Conservation (phyloP, 2,113 vertebrate genomes). For the Rhinolophus ferrumequinum region DNA sequence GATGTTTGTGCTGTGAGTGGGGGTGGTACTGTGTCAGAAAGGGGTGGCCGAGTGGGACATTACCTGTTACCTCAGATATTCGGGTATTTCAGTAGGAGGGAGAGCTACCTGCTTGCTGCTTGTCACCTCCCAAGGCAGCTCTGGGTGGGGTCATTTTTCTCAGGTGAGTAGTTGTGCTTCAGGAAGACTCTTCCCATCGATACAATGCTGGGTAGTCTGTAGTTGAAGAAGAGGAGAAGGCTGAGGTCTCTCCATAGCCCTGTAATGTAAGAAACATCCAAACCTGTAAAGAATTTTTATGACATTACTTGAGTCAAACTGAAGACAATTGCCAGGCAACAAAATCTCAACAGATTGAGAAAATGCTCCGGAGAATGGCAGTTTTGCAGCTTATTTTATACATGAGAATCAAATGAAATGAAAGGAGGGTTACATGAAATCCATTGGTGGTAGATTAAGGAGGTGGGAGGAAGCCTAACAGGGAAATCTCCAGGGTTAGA, state of each 20-base stretch:
- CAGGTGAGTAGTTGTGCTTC: neutral
- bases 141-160: neutral
- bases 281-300: neutral
- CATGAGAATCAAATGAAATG: neutral
- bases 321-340: neutral
- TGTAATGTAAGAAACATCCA: neutral
- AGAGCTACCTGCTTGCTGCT: neutral
- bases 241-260: neutral
- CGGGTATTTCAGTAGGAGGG: neutral
- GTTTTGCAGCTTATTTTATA: neutral
- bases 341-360: neutral
- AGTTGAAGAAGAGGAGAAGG: neutral
- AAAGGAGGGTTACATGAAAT: neutral
- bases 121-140: neutral
- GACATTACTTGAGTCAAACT: neutral
- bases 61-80: too few relatives aligned
- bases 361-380: neutral
- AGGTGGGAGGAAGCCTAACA: too few relatives aligned
- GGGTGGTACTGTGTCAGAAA: fast-evolving
- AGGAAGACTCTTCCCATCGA: fast-evolving
- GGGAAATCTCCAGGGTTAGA: neutral
- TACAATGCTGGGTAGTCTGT: fast-evolving
- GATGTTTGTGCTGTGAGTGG: neutral
- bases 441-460: neutral
- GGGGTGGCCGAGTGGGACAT: neutral